Evolutionary conservation across 2,888 invertebrate species (phyloP).

Genomic region (Tuta absoluta): DNA sequence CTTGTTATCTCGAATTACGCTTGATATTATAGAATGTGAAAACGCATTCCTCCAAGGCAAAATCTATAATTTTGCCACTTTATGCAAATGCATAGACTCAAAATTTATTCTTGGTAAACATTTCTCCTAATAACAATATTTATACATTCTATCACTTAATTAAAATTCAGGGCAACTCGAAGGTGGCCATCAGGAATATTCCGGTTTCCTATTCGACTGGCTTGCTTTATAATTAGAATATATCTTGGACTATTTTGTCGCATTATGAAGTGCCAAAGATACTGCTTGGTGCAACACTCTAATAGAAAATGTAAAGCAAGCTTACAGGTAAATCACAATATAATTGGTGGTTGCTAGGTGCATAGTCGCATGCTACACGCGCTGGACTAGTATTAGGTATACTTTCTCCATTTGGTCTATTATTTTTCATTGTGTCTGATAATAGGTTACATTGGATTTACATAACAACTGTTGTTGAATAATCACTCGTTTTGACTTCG

Average conservation of each 20-base stretch:
- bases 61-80: neutral
- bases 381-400: constrained; percentile 30
- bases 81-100: neutral
- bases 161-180: constrained; percentile 19
- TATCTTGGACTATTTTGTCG: constrained; percentile 13
- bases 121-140: constrained; percentile 14
- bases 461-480: constrained; percentile 50
- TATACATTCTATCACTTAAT: constrained; percentile 25
- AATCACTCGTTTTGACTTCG: constrained; percentile 47
- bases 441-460: constrained; percentile 51
- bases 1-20: neutral
- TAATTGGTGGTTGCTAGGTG: constrained; percentile 30
- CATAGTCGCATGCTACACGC: constrained; percentile 48
- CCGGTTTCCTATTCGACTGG: constrained; percentile 9
- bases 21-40: no score
- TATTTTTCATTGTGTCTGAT: constrained; percentile 45
- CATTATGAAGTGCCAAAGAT: neutral
- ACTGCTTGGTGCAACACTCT: neutral
- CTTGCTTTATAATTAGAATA: constrained; percentile 17
- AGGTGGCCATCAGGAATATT: constrained; percentile 5
- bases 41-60: neutral
- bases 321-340: constrained; percentile 19
- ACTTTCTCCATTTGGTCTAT: constrained; percentile 56
- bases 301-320: neutral
- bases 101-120: neutral